phyloP scores from a whole-genome alignment of 2,113 vertebrate species.

The Megaptera novaeangliae region DNA sequence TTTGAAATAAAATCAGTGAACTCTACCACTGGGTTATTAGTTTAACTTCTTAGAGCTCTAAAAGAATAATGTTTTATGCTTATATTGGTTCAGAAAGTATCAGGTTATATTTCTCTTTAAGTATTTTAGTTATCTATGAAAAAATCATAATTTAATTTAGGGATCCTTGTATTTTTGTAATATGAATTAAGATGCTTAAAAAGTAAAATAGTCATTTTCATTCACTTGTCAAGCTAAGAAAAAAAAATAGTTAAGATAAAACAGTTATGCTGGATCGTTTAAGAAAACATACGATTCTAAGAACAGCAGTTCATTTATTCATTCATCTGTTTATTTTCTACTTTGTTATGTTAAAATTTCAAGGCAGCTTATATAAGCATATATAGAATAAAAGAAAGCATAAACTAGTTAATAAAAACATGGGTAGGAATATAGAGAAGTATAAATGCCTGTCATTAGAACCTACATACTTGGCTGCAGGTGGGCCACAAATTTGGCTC shows the following conservation, averaged over 20 bases:
- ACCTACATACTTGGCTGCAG: neutral
- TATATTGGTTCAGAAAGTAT: conserved; percentile 2
- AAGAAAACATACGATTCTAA: neutral
- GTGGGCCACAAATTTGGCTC: neutral
- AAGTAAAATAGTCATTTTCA: conserved; percentile 19
- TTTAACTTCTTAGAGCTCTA: neutral
- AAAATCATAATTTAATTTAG: neutral
- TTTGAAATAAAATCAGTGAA: conserved; percentile 39
- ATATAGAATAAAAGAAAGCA: neutral
- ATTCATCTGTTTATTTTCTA: neutral
- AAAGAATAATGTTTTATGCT: neutral
- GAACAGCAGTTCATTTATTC: neutral
- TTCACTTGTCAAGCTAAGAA: neutral
- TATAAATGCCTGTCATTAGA: neutral
- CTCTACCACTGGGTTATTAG: neutral
- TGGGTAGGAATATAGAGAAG: neutral
- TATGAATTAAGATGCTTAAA: neutral
- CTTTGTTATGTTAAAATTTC: neutral
- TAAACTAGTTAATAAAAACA: neutral
- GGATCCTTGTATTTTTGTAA: neutral
- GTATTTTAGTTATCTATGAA: neutral
- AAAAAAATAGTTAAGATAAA: neutral
- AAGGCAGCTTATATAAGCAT: neutral
- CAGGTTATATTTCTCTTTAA: neutral
- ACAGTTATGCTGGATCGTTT: neutral